Evolutionary conservation across 2,113 vertebrate genomes (phyloP).

Genomic region (Peromyscus californicus): DNA sequence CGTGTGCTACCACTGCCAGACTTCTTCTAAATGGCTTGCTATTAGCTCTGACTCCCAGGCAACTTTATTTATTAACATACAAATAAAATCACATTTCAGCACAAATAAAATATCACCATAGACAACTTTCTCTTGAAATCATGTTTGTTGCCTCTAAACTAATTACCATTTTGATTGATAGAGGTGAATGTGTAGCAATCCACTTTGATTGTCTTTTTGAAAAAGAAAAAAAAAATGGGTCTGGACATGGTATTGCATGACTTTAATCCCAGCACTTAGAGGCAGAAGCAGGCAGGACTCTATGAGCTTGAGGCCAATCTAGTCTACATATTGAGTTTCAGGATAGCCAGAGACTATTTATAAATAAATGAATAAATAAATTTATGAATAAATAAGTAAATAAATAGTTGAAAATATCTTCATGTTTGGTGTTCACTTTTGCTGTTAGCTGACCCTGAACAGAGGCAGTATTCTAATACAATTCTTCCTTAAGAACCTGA

Average conservation of each 20-base stretch:
- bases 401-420: conserved; percentile 12
- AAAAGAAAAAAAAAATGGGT: not conserved
- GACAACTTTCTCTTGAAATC: not conserved
- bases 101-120: no score
- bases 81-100: no score
- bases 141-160: not conserved
- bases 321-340: not conserved
- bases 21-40: no score
- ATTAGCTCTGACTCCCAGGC: no score
- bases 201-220: not conserved
- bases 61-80: no score
- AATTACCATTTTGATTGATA: conserved; percentile 44
- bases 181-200: not conserved
- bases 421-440: conserved; percentile 47
- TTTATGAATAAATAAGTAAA: not conserved
- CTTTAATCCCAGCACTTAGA: not conserved
- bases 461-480: conserved; percentile 40
- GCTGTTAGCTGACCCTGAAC: not conserved
- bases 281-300: not conserved
- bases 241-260: not conserved
- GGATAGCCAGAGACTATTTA: not conserved
- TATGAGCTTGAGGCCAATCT: not conserved
- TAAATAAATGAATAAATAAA: not conserved
- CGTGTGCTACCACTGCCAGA: no score
- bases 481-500: conserved; percentile 36